Conservation (phyloP, 2,888 invertebrate species). For the Myopa tessellatipennis region DNA sequence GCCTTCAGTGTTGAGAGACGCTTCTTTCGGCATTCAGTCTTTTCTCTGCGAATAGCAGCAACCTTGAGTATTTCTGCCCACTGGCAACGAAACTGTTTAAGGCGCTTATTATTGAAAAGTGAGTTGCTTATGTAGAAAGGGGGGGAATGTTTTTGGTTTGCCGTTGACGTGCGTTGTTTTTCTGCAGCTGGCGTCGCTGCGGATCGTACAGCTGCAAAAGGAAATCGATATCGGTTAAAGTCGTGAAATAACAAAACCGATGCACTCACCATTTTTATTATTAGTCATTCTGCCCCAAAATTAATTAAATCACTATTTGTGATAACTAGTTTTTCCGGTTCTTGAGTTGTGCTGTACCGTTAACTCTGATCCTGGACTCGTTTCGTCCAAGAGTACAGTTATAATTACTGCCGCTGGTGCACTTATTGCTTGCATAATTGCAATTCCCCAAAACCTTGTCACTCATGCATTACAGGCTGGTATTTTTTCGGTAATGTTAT, state of each 20-base stretch:
- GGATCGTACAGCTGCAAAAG: slow-evolving; percentile 3
- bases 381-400: slow-evolving; percentile 52
- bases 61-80: slow-evolving; percentile 51
- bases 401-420: slow-evolving; percentile 47
- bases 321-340: background rate
- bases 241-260: background rate
- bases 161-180: slow-evolving; percentile 22
- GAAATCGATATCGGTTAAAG: background rate
- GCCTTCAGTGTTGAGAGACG: slow-evolving; percentile 52
- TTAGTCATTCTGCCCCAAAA: background rate
- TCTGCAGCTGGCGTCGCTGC: slow-evolving; percentile 34
- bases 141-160: slow-evolving; percentile 59
- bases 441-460: slow-evolving; percentile 27
- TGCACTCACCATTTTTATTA: slow-evolving; percentile 20
- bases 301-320: no score
- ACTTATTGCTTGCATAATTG: slow-evolving; percentile 57
- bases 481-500: background rate
- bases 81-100: slow-evolving; percentile 57
- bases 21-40: slow-evolving; percentile 49
- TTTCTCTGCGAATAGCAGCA: slow-evolving; percentile 36
- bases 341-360: background rate
- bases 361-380: background rate
- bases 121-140: slow-evolving; percentile 61
- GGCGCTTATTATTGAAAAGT: slow-evolving; percentile 61
- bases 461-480: background rate